Conservation (phyloP, 1,140 invertebrate genomes). For the Steinernema khuongi region DNA sequence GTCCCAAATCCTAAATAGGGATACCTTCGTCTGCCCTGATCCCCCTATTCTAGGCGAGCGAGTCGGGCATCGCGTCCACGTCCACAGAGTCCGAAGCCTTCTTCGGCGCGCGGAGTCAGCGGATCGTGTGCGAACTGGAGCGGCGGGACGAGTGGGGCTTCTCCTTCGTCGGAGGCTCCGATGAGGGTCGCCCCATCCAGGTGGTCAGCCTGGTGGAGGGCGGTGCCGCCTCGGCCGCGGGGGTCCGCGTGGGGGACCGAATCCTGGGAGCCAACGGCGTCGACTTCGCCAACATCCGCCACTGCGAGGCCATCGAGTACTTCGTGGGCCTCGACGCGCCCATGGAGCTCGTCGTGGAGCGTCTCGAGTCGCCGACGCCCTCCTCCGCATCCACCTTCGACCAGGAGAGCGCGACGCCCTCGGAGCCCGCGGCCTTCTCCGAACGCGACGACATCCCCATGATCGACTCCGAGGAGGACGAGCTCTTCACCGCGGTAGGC, state of each 20-base stretch:
- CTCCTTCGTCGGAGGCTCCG: background rate
- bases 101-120: background rate
- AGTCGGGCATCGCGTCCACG: background rate
- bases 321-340: background rate
- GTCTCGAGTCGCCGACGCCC: background rate
- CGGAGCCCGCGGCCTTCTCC: background rate
- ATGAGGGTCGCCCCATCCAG: background rate
- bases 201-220: background rate
- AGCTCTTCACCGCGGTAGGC: background rate
- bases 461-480: conserved; percentile 3
- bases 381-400: background rate
- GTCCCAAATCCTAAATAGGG: too few relatives aligned
- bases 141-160: conserved; percentile 2
- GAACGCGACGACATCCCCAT: background rate
- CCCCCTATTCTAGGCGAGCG: background rate
- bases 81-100: background rate
- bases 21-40: background rate
- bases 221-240: conserved; percentile 74
- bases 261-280: conserved; percentile 11
- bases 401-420: background rate
- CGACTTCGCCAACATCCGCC: background rate
- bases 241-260: conserved; percentile 66
- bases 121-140: background rate
- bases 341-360: background rate
- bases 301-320: conserved; percentile 12